Evolutionary conservation across 2,888 invertebrate genomes (phyloP).

Genomic region (Nowickia ferox): DNA sequence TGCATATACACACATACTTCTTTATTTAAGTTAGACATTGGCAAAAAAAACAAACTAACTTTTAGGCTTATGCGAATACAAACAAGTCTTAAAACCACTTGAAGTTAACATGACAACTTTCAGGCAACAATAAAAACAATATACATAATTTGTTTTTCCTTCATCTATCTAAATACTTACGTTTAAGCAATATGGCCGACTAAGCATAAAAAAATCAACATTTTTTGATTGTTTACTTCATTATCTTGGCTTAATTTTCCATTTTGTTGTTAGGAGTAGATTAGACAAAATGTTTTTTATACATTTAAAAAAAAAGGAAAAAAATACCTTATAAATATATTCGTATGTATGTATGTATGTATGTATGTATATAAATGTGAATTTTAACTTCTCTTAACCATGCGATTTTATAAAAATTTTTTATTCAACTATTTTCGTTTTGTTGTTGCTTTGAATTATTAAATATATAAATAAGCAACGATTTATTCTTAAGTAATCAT

Average conservation of each 20-base stretch:
- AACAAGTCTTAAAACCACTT: slow-evolving; percentile 60
- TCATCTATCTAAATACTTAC: slow-evolving; percentile 9
- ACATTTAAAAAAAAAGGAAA: not conserved
- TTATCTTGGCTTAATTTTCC: slow-evolving; percentile 68
- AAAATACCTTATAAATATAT: not conserved
- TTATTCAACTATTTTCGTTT: slow-evolving; percentile 5
- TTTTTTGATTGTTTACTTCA: slow-evolving; percentile 52
- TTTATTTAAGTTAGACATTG: slow-evolving; percentile 38
- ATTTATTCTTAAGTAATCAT: slow-evolving; percentile 31
- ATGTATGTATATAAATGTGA: too few species aligned
- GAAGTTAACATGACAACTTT: slow-evolving; percentile 71
- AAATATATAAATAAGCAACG: slow-evolving; percentile 21
- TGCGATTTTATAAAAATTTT: slow-evolving; percentile 47
- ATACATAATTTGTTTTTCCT: not conserved
- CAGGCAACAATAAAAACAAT: slow-evolving; percentile 46
- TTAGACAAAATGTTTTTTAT: slow-evolving; percentile 37
- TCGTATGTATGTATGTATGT: not conserved
- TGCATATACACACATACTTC: not conserved
- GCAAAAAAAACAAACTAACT: not conserved
- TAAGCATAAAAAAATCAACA: slow-evolving; percentile 22
- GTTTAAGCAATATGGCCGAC: slow-evolving; percentile 63
- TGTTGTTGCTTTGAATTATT: not conserved
- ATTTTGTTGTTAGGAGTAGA: slow-evolving; percentile 63
- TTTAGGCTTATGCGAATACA: slow-evolving; percentile 55
- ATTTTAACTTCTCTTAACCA: slow-evolving; percentile 46